Evolutionary conservation across 2,113 vertebrate species (phyloP), one percentile per base, ranked within the genome.

Genomic region (Gallinago undulata): DNA sequence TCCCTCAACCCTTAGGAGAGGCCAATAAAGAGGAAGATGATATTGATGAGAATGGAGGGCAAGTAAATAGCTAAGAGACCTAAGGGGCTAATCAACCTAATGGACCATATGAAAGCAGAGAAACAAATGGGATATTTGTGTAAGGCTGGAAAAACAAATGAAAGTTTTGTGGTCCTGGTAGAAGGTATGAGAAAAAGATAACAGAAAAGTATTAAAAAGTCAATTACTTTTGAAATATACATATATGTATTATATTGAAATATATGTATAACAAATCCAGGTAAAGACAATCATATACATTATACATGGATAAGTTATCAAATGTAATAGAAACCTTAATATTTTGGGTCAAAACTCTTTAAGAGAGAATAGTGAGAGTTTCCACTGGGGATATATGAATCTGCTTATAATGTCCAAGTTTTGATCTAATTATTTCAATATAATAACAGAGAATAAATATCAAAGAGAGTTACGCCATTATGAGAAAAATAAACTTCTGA

Each of bases 231-330:
- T 79, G 35, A 85, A 92, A 72, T 70, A 41, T 0, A 0, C 19
- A 13, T 19, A 5, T 50, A 48, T 67, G n/a, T 0, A 0, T 18
- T 67, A 37, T 0, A 0, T 37, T 79, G 35, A 83, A 92, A 68
- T 72, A 41, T 0, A 0, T 23, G 14, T 23, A 5, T 50, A 48
- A 23, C 1, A 45, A 10, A 14, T 48, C 11, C 8, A 55, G 9
- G 41, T n/a, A 48, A 68, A 84, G 6, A 37, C 37, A 17, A 8
- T 55, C 4, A 27, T 35, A 19, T 13, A 28, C 4, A 9, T 10
- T 53, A 16, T 13, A 27, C 1, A 6, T 23, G 6, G n/a, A 30
- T 31, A 2, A 48, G 8, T 15, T 43, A 24, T 17, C 23, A 64
- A 60, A 53, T 27, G 2, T 27, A 56, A 67, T 6, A 45, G 4